Evolutionary conservation across 2,888 invertebrate species (phyloP).

Genomic region (Napeogenes inachia): DNA sequence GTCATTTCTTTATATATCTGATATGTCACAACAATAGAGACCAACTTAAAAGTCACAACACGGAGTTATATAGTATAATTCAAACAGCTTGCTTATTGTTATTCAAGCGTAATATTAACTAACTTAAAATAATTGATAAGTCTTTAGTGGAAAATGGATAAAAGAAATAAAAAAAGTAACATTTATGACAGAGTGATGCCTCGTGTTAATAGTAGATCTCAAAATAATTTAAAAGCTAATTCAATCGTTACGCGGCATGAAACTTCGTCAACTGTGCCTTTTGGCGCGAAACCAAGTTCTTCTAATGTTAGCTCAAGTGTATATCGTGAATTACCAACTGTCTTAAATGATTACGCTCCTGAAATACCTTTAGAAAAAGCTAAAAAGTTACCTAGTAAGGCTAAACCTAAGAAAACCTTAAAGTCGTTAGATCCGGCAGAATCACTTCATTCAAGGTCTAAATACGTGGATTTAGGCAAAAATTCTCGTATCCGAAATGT

Average conservation of each 20-base stretch:
- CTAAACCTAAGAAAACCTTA: conserved; percentile 61
- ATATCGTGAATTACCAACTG: conserved; percentile 58
- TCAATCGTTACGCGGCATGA: conserved; percentile 57
- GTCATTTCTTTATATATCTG: no score
- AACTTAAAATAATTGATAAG: neutral
- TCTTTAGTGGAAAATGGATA: conserved; percentile 36
- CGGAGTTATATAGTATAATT: conserved; percentile 13
- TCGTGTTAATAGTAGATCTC: conserved; percentile 48
- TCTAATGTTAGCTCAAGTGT: conserved; percentile 50
- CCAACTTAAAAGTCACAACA: conserved; percentile 17
- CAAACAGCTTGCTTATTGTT: conserved; percentile 23
- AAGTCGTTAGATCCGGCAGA: conserved; percentile 55
- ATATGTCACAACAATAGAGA: neutral
- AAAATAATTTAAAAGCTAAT: conserved; percentile 43
- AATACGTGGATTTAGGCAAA: conserved; percentile 30
- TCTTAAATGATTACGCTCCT: conserved; percentile 56
- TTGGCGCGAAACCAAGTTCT: conserved; percentile 62
- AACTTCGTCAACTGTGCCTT: conserved; percentile 41
- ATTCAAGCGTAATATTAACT: neutral
- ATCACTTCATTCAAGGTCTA: conserved; percentile 43
- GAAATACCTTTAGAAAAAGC: conserved; percentile 38
- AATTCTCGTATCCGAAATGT: conserved; percentile 36
- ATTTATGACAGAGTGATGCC: conserved; percentile 65
- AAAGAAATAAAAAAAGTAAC: conserved; percentile 33
- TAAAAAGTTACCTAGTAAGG: conserved; percentile 43